Conservation (phyloP, 2,113 vertebrate genomes). For the Cacatua alba region DNA sequence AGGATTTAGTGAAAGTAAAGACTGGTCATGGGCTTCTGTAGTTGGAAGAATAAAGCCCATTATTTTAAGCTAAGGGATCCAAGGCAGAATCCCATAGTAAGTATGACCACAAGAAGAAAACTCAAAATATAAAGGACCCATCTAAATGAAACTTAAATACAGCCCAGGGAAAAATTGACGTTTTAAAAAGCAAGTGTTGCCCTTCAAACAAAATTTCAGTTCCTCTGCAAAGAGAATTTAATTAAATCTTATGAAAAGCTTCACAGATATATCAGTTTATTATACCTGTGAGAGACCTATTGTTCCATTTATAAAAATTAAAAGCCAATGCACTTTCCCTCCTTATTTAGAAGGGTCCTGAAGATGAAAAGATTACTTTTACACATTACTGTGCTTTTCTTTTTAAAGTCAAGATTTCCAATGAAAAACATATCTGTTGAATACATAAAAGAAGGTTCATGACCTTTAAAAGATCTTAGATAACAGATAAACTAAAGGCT, state of each 20-base stretch:
- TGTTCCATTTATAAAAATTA: background rate
- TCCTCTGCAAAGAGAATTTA: background rate
- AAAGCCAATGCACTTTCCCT: background rate
- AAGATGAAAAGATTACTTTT: background rate
- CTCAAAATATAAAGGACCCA: background rate
- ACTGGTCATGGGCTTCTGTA: background rate
- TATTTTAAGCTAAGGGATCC: background rate
- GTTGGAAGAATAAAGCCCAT: background rate
- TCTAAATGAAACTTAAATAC: background rate
- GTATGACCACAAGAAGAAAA: background rate
- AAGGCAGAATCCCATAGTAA: background rate
- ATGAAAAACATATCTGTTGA: background rate
- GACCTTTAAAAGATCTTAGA: background rate
- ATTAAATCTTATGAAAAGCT: constrained; percentile 15
- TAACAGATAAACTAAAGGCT: background rate
- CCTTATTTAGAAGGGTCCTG: background rate
- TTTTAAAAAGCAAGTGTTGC: background rate
- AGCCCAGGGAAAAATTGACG: background rate
- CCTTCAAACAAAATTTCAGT: background rate
- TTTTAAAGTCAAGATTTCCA: background rate
- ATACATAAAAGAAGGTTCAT: background rate
- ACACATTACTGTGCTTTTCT: background rate
- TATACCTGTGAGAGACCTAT: background rate
- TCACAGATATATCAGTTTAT: background rate
- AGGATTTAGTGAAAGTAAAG: background rate